A percentile compares a stretch with the other conserved stretches of the same genome.
phyloP scores from a whole-genome alignment of 2,888 invertebrate species.

The Parnassius orleans region DNA sequence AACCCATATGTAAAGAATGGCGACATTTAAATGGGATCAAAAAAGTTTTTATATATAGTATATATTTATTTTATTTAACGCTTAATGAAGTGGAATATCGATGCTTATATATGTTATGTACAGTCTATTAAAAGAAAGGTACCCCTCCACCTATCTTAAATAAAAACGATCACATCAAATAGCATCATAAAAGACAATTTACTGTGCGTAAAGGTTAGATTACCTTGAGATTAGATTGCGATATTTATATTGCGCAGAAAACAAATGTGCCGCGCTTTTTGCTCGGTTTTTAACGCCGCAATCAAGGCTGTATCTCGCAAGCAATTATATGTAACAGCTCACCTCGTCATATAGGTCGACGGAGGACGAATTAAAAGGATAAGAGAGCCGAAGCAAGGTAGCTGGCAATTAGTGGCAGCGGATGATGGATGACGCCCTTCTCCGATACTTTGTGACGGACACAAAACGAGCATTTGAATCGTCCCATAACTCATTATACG shows the following conservation, averaged over 20 bases:
- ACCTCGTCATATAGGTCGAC: slow-evolving; percentile 58
- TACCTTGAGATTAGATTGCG: slow-evolving; percentile 30
- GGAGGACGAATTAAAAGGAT: slow-evolving; percentile 75
- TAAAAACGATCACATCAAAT: background rate
- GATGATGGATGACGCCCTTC: slow-evolving; percentile 75
- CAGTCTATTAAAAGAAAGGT: background rate
- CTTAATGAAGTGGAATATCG: no score
- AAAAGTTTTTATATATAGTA: no score
- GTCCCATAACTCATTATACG: slow-evolving; percentile 74
- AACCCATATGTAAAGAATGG: no score
- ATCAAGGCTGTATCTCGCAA: slow-evolving; percentile 58
- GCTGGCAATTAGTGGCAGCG: slow-evolving; percentile 75
- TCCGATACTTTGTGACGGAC: slow-evolving; percentile 63
- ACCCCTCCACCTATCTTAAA: background rate
- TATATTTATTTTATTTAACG: no score
- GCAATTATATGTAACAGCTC: slow-evolving; percentile 66
- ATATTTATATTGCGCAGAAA: slow-evolving; percentile 41
- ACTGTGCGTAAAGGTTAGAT: slow-evolving; percentile 21
- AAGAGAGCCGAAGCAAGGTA: slow-evolving; percentile 73
- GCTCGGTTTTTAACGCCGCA: slow-evolving; percentile 55
- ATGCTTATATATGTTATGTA: no score
- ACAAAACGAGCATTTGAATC: slow-evolving; percentile 66
- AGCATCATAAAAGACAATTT: slow-evolving; percentile 18
- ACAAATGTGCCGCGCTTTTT: slow-evolving; percentile 52
- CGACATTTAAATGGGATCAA: no score